Evolutionary conservation across 2,797 vertebrate species (phyloP), one percentile per base, ranked within the genome.

Genomic region (Leptodactylus fallax): DNA sequence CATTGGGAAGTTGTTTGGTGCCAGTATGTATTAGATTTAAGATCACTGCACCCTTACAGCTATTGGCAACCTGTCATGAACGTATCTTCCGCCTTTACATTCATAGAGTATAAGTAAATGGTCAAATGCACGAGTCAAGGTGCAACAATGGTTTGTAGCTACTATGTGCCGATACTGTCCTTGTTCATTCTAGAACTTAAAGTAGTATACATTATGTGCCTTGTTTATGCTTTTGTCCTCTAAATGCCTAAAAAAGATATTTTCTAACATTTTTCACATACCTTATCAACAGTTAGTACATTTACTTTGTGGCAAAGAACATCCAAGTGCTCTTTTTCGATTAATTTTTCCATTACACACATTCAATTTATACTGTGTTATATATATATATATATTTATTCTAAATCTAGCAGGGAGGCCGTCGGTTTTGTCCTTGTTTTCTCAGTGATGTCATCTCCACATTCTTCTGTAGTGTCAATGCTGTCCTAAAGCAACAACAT

Each of bases 11-110:
- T 53, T 0, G 12, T 67, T 53, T 49, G 63, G 51, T 83, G 81
- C 67, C 67, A 83, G 17, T 58, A 72, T 83, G 55, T 21, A 72
- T 83, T 74, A 56, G 49, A 55, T 47, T 27, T 83, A 58, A 72
- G 27, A 14, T 9, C 25, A 13, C 13, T 72, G 17, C 17, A n/a
- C 81, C 81, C 23, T 19, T 45, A 51, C 13, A 49, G 61, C 58
- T 53, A 14, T 83, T 83, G 47, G 47, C 9, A 71, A 51, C 81
- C 63, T 56, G 17, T 83, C 63, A 51, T 7, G 45, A 82, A 14
- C 8, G 51, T 51, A 27, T 56, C 23, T 78, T 56, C 23, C 2
- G 17, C 5, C 36, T n/a, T 74, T 74, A 49, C 45, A 74, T 74
- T 74, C 10, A 12, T 21, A 19, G 19, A 74, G 11, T 49, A n/a